Percentiles rank a stretch among this genome's conserved stretches.
phyloP scores from a whole-genome alignment of 2,113 vertebrate genomes.

The Dermatemys mawii region DNA sequence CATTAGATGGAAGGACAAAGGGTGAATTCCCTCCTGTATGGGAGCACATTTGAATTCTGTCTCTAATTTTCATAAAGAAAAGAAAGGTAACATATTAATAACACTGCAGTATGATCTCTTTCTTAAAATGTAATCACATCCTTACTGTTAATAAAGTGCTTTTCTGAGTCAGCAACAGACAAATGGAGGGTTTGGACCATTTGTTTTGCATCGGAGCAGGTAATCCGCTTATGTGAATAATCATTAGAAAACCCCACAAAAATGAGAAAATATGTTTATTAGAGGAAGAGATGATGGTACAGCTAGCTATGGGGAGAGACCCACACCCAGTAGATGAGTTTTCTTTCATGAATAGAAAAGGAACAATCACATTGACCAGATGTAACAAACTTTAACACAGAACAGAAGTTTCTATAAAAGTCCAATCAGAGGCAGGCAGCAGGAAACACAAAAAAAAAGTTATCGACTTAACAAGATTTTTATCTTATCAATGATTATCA shows the following conservation, averaged over 20 bases:
- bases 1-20: background rate
- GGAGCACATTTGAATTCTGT: background rate
- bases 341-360: conserved; percentile 39
- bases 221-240: background rate
- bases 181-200: background rate
- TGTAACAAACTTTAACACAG: conserved; percentile 65
- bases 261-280: conserved; percentile 82
- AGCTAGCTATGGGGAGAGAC: conserved; percentile 53
- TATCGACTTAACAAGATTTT: background rate
- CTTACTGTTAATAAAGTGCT: background rate
- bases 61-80: background rate
- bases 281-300: conserved; percentile 63
- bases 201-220: background rate
- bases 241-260: conserved; percentile 52
- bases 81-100: background rate
- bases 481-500: conserved; percentile 23
- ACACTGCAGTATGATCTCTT: background rate
- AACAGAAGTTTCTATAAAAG: conserved; percentile 41
- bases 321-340: conserved; percentile 39
- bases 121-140: background rate
- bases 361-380: conserved; percentile 15
- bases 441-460: conserved; percentile 40
- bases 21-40: rapidly evolving
- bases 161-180: background rate
- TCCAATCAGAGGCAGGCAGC: conserved; percentile 54